Evolutionary conservation across 2,113 vertebrate species (phyloP).

Genomic region (Cebidichthys violaceus): DNA sequence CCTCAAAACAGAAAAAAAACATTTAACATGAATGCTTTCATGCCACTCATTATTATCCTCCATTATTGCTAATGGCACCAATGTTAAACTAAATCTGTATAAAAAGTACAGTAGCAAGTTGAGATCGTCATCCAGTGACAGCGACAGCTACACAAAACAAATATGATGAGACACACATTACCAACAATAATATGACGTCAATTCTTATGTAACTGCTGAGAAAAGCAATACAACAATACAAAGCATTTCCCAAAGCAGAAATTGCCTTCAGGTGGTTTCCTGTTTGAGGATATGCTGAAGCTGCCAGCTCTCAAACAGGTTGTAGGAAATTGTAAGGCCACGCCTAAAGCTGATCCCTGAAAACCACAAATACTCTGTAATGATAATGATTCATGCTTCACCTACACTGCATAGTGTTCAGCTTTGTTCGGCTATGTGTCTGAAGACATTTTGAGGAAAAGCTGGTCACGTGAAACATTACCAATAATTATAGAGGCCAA

Average conservation of each 20-base stretch:
- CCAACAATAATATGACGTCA: not conserved
- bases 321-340: not conserved
- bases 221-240: not conserved
- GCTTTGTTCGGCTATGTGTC: not conserved
- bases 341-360: not conserved
- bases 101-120: not conserved
- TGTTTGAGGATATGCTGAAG: not conserved
- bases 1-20: not conserved
- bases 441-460: not conserved
- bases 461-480: not conserved
- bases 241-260: not conserved
- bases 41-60: not conserved
- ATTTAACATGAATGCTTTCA: not conserved
- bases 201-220: not conserved
- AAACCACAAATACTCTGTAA: not conserved
- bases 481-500: no score
- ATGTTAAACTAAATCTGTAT: not conserved
- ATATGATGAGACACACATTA: not conserved
- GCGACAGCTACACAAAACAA: not conserved
- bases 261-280: constrained; percentile 19
- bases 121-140: not conserved
- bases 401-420: not conserved
- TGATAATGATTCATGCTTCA: not conserved
- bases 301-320: constrained; percentile 2
- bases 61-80: not conserved